Base-by-base conservation (phyloP, 2,888 invertebrate genomes). In the Eupelmus urozonus region DNA sequence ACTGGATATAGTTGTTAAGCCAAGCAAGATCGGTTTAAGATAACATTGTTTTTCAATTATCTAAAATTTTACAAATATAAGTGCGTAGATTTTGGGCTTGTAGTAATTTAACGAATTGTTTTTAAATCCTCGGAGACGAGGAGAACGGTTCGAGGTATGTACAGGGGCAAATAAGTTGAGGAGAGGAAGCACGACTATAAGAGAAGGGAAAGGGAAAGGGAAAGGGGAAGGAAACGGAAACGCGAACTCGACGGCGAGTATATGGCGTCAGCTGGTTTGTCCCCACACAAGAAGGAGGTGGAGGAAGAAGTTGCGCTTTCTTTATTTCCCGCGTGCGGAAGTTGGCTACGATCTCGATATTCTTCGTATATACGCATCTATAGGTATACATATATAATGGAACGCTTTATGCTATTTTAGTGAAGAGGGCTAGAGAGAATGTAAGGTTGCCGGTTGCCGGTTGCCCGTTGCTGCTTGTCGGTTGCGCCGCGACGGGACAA, bases 241-340 rank as follows among this genome's bases (percentile, higher is more conserved):
- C 51, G 42, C 76, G 73, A 76, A 78, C 76, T 79, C 76, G 82
- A 82, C 77, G 83, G 79, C 81, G 76, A 87, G 85, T 85, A 85
- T 86, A 87, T 87, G 85, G 85, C 87, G 87, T 88, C 88, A 88
- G 87, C 87, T 87, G 88, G 88, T 88, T 88, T 87, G 86, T 86
- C 84, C 85, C 4, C 23, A 18, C 85, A 18, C 0, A 9, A 16
- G 11, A 25, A 9, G n/a, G 29, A 62, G n/a, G 29, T 83, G 84
- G 20, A 57, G 82, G 82, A 83, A 84, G 83, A 83, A 80, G 84
- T 81, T n/a, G n/a, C 80, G 76, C 29, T 83, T 86, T 87, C 83
- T 85, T 86, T 87, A 86, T 85, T 86, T 85, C 83, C 83, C 81
- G 82, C 83, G n/a, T n/a, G 84, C 84, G 83, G 84, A 82, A 84